Evolutionary conservation across 2,888 invertebrate species (phyloP), one percentile per base, ranked within the genome.

Genomic region (Endomychus coccineus): DNA sequence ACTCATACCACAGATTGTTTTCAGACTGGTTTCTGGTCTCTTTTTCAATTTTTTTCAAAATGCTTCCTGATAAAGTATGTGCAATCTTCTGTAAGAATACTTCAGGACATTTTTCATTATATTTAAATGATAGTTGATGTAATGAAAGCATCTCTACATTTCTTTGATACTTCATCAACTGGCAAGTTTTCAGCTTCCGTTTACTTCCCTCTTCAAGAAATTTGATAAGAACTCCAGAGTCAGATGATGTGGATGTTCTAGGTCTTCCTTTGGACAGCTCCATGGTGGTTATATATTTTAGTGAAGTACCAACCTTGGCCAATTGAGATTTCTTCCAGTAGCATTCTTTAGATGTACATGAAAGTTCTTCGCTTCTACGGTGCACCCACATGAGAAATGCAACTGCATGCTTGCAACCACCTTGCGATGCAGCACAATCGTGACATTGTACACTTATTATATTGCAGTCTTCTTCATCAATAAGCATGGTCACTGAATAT

Each of bases 131-230:
- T 23, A 39, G 24, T 6, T 19, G 15, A n/a, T n/a, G n/a, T n/a
- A n/a, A n/a, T n/a, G n/a, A n/a, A n/a, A n/a, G n/a, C n/a, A n/a
- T n/a, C n/a, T 14, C 9, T 15, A 38, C 11, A 9, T 27, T 25
- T 30, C 14, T 16, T 31, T 45, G 36, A 45, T 45, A 45, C 15
- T 36, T 42, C 22, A 45, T 22, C 31, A 45, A 14, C 32, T 45
- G 39, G 28, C 45, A 45, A 34, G 45, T 39, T 24, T 12, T 16
- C 35, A 42, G 27, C 36, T 36, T 42, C 35, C 35, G 42, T 21
- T 46, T 45, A 29, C 24, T 45, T 9, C 34, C 34, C 27, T 40
- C 28, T 23, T 43, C 36, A 27, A 46, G 32, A 32, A 39, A 22
- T 14, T 40, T 16, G 14, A 31, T 13, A 11, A 23, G 11, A 4